These are phyloP conservation scores for Ictidomys tridecemlineatus DNA, from an alignment of 2,113 vertebrate genomes.

Conservation along the genomic window DNA sequence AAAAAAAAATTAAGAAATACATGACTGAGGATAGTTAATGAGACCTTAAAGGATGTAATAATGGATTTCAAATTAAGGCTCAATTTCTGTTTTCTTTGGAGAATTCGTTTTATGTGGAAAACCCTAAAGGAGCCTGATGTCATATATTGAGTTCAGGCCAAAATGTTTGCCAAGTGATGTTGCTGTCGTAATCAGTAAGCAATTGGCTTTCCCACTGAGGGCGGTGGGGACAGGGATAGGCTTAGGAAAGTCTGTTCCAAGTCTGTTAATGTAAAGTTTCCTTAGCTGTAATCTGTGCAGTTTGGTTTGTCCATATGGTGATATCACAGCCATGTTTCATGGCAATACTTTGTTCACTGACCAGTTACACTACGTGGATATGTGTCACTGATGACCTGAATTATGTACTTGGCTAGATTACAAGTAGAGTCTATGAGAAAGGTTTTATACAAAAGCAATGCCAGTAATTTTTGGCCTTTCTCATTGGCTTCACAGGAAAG, in stretches of 20 bases:
- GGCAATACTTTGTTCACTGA: slow-evolving; percentile 48
- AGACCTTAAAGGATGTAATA: slow-evolving; percentile 83
- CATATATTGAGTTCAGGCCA: slow-evolving; percentile 86
- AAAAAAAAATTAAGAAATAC: slow-evolving; percentile 69
- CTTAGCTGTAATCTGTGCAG: slow-evolving; percentile 56
- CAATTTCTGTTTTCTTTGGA: slow-evolving; percentile 86
- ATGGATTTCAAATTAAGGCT: slow-evolving; percentile 85
- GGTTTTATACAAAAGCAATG: slow-evolving; percentile 73
- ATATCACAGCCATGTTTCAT: not conserved
- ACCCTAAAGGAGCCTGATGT: slow-evolving; percentile 88
- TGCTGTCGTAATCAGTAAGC: slow-evolving; percentile 79
- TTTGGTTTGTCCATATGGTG: slow-evolving; percentile 41
- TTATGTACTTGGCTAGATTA: slow-evolving; percentile 74
- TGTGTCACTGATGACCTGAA: slow-evolving; percentile 71
- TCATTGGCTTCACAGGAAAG: slow-evolving; percentile 72
- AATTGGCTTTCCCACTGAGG: slow-evolving; percentile 78
- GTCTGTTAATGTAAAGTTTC: slow-evolving; percentile 66
- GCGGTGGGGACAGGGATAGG: slow-evolving; percentile 38
- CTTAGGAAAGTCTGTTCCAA: slow-evolving; percentile 59
- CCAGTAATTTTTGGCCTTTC: slow-evolving; percentile 71
- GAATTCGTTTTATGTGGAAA: slow-evolving; percentile 87
- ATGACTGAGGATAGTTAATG: slow-evolving; percentile 76
- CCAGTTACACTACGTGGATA: slow-evolving; percentile 37
- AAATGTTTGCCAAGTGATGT: slow-evolving; percentile 88
- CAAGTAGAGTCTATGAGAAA: slow-evolving; percentile 71